Evolutionary conservation across 2,113 vertebrate species (phyloP), one percentile per base, ranked within the genome.

Genomic region (Alligator mississippiensis): DNA sequence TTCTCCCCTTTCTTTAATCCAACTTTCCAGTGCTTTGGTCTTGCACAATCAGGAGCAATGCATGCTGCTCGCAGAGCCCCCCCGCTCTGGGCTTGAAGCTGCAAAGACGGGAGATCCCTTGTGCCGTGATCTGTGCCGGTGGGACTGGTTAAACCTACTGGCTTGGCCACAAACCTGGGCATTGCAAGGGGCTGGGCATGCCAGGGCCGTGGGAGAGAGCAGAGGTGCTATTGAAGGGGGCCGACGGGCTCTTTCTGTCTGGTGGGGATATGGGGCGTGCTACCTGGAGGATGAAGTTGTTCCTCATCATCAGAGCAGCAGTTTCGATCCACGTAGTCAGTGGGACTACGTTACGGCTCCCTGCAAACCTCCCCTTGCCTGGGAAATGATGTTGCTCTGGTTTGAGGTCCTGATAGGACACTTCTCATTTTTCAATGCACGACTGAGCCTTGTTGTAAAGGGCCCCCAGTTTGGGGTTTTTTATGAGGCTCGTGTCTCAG

Each of bases 371-470:
- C 54, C 17, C 75, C 64, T 55, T 13, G 15, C 38, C 4, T 25
- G 59, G 2, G 0, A 80, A 0, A 2, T 2, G 0, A 58, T 38
- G 8, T 54, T 86, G 72, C 11, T 77, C 77, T 38, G 55, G 14
- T 63, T 66, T 70, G 82, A 90, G 54, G 18, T 76, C 58, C 76
- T 64, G 1, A 4, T 76, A 55, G 61, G n/a, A 59, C 38, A 47
- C 82, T 91, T 63, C 47, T 5, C 92, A 57, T 25, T 87, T 92
- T 93, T 89, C 84, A 61, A 93, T 77, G 78, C 78, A 88, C 70
- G 24, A 8, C 70, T 2, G 27, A 66, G 47, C 47, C 47, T 47
- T 89, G 83, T 80, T 92, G 90, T 90, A 82, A 86, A 92, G 93
- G 87, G 76, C 93, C 96, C 88, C 84, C 83, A 87, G 90, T 6